Base-by-base conservation (phyloP, 2,888 invertebrate genomes). In the Hemaris fuciformis region DNA sequence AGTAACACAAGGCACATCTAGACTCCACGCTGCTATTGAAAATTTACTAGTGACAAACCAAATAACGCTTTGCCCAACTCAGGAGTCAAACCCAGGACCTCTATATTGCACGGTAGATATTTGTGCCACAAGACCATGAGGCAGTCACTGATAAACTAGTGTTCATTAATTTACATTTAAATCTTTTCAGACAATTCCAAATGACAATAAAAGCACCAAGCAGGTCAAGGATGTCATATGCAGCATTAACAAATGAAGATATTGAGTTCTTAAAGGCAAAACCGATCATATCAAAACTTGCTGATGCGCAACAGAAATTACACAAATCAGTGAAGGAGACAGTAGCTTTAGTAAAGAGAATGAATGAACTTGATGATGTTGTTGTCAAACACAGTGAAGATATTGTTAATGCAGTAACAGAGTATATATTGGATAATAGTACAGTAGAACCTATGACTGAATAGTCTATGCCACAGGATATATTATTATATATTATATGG, bases 211-310 rank as follows among this genome's bases (percentile, higher is more conserved):
- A 83, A 66, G 76, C 83, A 59, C 71, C 84, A 6, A 81, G 77
- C 61, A 79, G 74, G 72, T 82, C 88, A 58, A 80, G 75, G 65
- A 83, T 89, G 67, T 84, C 86, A 23, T 91, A 89, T 65, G 77
- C 88, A 15, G 77, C 82, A 42, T 69, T 92, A 62, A 78, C 87
- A 71, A 85, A 85, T 69, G 91, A 92, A 73, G 91, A 93, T 62
- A 91, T 90, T 58, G 85, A 88, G 68, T 92, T 87, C 68, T 66
- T 92, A 2, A 89, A 89, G 72, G 83, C 75, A 18, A 89, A 90
- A 74, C 83, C 86, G 0, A 88, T 88, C 63, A 76, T 89, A 66
- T 74, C 83, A 3, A 86, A 87, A 73, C 75, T 92, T 2, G 69
- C 85, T 27, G 87, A 88, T n/a, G 80, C 76, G 61, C 89, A 89